These are phyloP conservation scores for western clawed frog (Xenopus tropicalis) DNA, from an alignment of 2,113 vertebrate species.

Conservation along the genomic window UCB_Xtro_10.0 CM004448.2:61277501-61278000, in stretches of 20 bases:
- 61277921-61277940: neutral
- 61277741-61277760: neutral
- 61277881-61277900: slow-evolving; percentile 31
- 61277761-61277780: neutral
- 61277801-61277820: slow-evolving; percentile 6
- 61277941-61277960: too few relatives aligned
- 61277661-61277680: slow-evolving; percentile 43
- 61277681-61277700: slow-evolving; percentile 28
- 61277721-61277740: slow-evolving; percentile 5
- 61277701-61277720: slow-evolving; percentile 18
- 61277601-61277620: slow-evolving; percentile 52
- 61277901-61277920: neutral
- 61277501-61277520: slow-evolving; percentile 71
- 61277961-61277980: too few relatives aligned
- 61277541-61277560: slow-evolving; percentile 51
- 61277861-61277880: slow-evolving; percentile 34
- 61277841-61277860: slow-evolving; percentile 25
- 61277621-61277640: slow-evolving; percentile 52
- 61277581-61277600: slow-evolving; percentile 51
- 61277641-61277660: slow-evolving; percentile 42
- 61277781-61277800: neutral
- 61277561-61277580: slow-evolving; percentile 50
- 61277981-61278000: too few relatives aligned
- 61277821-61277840: slow-evolving; percentile 27
- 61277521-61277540: slow-evolving; percentile 68